Evolutionary conservation across 1,140 invertebrate species (phyloP), one percentile per base, ranked within the genome.

Genomic region (Dreissena rostriformis): DNA sequence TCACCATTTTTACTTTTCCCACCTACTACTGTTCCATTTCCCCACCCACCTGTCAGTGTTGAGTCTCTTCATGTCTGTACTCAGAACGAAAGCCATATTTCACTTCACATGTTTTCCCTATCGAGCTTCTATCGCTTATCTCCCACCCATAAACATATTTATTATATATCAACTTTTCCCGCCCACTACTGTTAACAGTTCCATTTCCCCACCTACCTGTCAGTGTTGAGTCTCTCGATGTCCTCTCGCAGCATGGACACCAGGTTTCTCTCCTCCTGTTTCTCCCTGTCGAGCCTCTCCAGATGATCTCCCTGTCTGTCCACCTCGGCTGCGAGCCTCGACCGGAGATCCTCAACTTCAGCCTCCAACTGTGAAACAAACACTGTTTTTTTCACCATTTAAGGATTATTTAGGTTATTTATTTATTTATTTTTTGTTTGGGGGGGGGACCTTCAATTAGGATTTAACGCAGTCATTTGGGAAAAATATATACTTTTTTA

Each of bases 11-110:
- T 39, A 5, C 8, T 39, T 39, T 39, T 8, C 39, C 39, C 39
- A 39, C 39, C 39, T 8, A 39, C 39, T 8, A n/a, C n/a, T n/a
- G n/a, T n/a, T n/a, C 17, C 4, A 2, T 61, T 61, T 51, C 15
- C n/a, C 14, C 22, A 51, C 76, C 68, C 49, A 91, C 91, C 90
- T 91, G 49, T 91, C 91, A 67, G 76, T 72, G 77, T 86, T 90
- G 24, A 91, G 87, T 53, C 90, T 85, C 10, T 90, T 88, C 8
- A 91, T 49, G 75, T 91, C 91, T 24, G 83, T 85, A 68, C 85
- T 76, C 15, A 91, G 82, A 87, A 91, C 89, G 65, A 79, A 67
- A 19, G 88, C 66, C 55, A 91, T 79, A 74, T 87, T 87, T 68
- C 74, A 76, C 49, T 70, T 70, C 63, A 87, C 87, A 28, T 86